Percentiles rank a stretch among this genome's conserved stretches.
phyloP scores from a whole-genome alignment of 2,888 invertebrate genomes.

The Phorcus lineatus region DNA sequence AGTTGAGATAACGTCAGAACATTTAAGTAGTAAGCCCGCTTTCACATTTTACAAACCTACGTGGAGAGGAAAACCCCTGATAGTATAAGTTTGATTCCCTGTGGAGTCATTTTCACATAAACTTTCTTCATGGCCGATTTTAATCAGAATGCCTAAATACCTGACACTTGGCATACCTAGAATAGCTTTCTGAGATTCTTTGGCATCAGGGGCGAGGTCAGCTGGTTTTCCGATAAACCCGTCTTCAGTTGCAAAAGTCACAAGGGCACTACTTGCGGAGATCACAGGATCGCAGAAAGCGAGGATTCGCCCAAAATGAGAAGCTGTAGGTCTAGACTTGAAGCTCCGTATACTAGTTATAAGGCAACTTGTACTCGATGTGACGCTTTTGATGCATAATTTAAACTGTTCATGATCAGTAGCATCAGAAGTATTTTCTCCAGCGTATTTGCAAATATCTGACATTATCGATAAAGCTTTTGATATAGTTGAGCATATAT shows the following conservation, averaged over 20 bases:
- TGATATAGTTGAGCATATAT: conserved; percentile 67
- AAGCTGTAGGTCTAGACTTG: conserved; percentile 58
- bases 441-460: conserved; percentile 65
- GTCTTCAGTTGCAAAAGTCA: conserved; percentile 70
- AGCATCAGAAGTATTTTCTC: conserved; percentile 56
- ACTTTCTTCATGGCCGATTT: too few relatives aligned
- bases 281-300: conserved; percentile 72
- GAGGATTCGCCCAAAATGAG: conserved; percentile 62
- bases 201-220: conserved; percentile 58
- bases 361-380: conserved; percentile 68
- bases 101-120: too few relatives aligned
- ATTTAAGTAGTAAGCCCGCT: too few relatives aligned
- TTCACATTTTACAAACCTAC: too few relatives aligned
- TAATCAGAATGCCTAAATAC: neutral
- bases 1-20: too few relatives aligned
- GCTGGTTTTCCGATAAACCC: conserved; percentile 71
- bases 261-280: conserved; percentile 67
- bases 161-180: conserved; percentile 54
- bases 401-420: conserved; percentile 69
- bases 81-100: too few relatives aligned
- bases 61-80: too few relatives aligned
- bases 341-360: conserved; percentile 69
- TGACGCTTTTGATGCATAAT: conserved; percentile 69
- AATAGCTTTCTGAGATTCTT: conserved; percentile 66
- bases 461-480: conserved; percentile 66